Evolutionary conservation across 2,888 invertebrate genomes (phyloP), one percentile per base, ranked within the genome.

Genomic region (Ophion ellenae): DNA sequence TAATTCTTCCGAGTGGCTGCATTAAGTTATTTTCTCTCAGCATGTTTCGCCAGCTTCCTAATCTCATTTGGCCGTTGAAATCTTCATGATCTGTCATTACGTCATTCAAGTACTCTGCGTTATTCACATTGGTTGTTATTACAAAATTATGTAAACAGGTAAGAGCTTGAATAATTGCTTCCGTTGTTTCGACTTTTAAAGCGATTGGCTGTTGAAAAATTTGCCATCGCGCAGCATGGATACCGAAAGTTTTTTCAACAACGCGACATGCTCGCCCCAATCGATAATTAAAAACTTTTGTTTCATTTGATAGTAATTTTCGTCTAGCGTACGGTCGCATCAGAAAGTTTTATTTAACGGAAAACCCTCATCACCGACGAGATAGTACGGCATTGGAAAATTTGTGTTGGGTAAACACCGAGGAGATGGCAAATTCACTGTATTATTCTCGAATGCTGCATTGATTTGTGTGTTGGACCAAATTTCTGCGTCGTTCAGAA

Each of bases 251-350:
- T 32, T 57, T 71, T 57, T 71, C 71, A 28, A 71, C 57, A 28
- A 71, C 57, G 28, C 57, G 24, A 28, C 71, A 28, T 28, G 71
- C 71, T 32, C 71, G 28, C 28, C 32, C 28, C 14, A 71, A 20
- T 71, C 57, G 53, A 71, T 57, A 71, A 28, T 71, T 71, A 28
- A 71, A 71, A 47, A 70, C 47, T 70, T 70, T 70, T 70, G 45
- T 53, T 47, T 36, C 47, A 10, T 24, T 20, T 24, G 45, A 47
- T 11, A 70, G 24, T n/a, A 24, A 47, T 10, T 47, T 28, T 53
- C 32, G 24, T 71, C 32, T 53, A 28, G 53, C 28, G n/a, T 57
- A 71, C 32, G 71, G 71, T 17, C 57, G 71, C 71, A 1, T 71
- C 59, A 57, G 28, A 57, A 10, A 59, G 1, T 1, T 2, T 32